phyloP scores from a whole-genome alignment of 2,113 vertebrate genomes.

The Tapirus terrestris region DNA sequence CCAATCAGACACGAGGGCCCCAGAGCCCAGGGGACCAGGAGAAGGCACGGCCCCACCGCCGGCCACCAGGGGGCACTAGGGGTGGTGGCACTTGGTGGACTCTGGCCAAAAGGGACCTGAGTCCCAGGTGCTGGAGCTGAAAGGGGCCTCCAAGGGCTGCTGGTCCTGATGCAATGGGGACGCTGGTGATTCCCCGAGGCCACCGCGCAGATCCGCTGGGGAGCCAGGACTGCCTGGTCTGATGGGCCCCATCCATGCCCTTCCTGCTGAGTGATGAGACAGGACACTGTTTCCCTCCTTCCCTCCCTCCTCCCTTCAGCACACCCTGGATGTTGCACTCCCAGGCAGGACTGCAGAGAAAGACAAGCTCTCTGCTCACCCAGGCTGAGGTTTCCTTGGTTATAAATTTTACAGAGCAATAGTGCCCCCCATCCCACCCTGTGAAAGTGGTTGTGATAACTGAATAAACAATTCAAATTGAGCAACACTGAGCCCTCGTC shows the following conservation, averaged over 20 bases:
- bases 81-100: background rate
- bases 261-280: background rate
- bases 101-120: background rate
- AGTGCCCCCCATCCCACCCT: background rate
- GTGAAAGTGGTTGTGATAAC: no score
- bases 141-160: background rate
- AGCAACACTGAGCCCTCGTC: background rate
- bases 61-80: background rate
- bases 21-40: no score
- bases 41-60: fast-evolving
- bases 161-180: background rate
- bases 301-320: background rate
- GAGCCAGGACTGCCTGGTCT: background rate
- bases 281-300: background rate
- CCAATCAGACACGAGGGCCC: no score
- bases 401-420: no score
- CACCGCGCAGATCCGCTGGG: no score
- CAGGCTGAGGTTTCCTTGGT: background rate
- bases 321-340: background rate
- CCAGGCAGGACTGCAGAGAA: background rate
- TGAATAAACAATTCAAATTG: background rate
- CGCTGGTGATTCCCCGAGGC: background rate
- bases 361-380: no score
- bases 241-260: background rate
- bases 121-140: background rate